These are phyloP conservation scores for Ceyx margarethae DNA, from an alignment of 2,113 vertebrate genomes.

Conservation along the genomic window DNA sequence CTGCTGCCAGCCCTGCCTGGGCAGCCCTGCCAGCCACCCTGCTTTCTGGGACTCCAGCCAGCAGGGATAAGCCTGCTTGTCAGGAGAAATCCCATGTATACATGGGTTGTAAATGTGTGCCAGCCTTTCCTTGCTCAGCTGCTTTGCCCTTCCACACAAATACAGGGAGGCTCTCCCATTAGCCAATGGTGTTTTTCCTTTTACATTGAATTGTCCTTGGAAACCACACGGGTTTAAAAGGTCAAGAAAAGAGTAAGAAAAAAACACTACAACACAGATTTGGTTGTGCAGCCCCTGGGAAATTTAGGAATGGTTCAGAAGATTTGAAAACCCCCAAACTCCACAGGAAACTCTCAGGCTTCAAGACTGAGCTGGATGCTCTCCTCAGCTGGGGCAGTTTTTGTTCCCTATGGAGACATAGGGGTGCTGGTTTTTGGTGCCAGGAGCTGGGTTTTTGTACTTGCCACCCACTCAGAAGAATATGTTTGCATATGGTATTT, in stretches of 20 bases:
- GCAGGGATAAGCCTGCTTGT: slow-evolving; percentile 46
- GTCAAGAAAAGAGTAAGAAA: neutral
- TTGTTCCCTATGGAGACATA: neutral
- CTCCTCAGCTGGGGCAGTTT: neutral
- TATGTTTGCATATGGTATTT: slow-evolving; percentile 20
- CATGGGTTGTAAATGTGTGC: slow-evolving; percentile 9
- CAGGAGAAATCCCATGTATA: slow-evolving; percentile 50
- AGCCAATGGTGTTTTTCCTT: neutral
- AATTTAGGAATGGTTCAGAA: neutral
- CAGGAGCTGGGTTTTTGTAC: neutral
- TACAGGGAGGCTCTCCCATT: neutral
- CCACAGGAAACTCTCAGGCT: neutral
- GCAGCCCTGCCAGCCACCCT: slow-evolving; percentile 47
- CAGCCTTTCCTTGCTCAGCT: neutral
- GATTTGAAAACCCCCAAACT: neutral
- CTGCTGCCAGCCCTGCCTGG: slow-evolving; percentile 37
- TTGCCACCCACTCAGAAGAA: neutral
- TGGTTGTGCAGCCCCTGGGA: neutral
- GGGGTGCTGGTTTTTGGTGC: neutral
- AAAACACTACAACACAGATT: neutral
- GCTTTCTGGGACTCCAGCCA: slow-evolving; percentile 48
- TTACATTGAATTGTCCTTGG: neutral
- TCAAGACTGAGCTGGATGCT: neutral
- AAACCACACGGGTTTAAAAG: slow-evolving; percentile 24
- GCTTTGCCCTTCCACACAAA: neutral